phyloP scores from a whole-genome alignment of 2,113 vertebrate species.

The Mormyrus lacerda region DNA sequence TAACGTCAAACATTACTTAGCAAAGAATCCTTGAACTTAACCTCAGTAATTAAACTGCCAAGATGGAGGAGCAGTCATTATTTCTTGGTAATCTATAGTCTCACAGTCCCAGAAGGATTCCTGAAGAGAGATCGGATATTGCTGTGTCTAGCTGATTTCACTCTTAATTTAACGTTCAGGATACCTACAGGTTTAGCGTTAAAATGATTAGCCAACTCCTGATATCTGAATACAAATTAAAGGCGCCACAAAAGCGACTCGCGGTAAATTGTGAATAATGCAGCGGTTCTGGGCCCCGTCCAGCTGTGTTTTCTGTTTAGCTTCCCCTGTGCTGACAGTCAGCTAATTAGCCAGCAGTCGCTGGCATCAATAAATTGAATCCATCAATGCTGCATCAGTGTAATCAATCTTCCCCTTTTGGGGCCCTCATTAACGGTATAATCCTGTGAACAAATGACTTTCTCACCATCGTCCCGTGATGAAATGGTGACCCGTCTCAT shows the following conservation, averaged over 20 bases:
- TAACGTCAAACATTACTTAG: neutral
- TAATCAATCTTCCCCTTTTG: neutral
- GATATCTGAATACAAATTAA: neutral
- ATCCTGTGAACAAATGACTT: neutral
- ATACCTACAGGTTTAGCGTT: neutral
- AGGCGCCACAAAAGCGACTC: neutral
- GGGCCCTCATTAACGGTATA: conserved; percentile 3
- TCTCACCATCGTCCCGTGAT: neutral
- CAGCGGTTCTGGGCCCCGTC: neutral
- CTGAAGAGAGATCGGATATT: neutral
- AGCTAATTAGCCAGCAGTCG: neutral
- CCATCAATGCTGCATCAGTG: conserved; percentile 5
- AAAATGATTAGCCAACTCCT: neutral
- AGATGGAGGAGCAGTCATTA: neutral
- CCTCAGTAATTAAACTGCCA: neutral
- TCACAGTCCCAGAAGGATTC: neutral
- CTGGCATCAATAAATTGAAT: neutral
- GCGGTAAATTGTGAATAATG: neutral
- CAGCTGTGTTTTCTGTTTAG: neutral
- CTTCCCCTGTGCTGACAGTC: neutral
- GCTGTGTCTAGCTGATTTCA: neutral
- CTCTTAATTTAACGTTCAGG: neutral
- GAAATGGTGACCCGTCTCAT: neutral
- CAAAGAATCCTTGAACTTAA: neutral
- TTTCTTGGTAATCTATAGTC: neutral